These are phyloP conservation scores for Drosophila sordidapex DNA, from an alignment of 2,888 invertebrate genomes.

Conservation along the genomic window DNA sequence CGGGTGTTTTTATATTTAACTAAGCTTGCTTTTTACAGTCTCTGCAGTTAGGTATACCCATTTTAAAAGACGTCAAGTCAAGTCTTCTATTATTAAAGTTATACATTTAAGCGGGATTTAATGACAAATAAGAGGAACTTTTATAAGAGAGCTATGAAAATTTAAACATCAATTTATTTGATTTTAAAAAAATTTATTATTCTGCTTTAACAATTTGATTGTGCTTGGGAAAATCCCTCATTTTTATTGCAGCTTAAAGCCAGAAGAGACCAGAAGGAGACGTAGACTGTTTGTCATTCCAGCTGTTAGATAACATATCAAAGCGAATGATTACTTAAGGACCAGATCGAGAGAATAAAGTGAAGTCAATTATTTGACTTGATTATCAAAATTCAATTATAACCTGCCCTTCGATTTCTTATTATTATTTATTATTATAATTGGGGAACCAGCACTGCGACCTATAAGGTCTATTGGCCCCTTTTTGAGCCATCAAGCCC, in stretches of 20 bases:
- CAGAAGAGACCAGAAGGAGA: background rate
- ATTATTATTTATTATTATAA: background rate
- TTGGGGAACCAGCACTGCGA: too few species aligned
- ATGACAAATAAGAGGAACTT: background rate
- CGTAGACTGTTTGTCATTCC: background rate
- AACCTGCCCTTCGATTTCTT: background rate
- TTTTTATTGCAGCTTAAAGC: background rate
- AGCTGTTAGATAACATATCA: background rate
- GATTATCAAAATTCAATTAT: background rate
- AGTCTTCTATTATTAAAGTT: background rate
- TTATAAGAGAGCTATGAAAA: background rate
- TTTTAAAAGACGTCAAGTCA: background rate
- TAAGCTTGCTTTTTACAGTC: background rate
- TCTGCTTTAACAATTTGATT: background rate
- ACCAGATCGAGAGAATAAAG: background rate
- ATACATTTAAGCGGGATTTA: background rate
- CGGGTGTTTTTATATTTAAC: conserved; percentile 4
- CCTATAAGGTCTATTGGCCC: too few species aligned
- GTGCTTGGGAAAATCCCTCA: background rate
- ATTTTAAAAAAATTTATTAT: background rate
- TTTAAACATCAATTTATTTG: background rate
- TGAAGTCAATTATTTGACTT: background rate
- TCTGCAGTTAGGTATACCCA: background rate
- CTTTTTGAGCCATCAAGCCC: too few species aligned
- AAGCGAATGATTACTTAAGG: background rate